Conservation (phyloP, 2,113 vertebrate genomes). For the Sigmodon hispidus region DNA sequence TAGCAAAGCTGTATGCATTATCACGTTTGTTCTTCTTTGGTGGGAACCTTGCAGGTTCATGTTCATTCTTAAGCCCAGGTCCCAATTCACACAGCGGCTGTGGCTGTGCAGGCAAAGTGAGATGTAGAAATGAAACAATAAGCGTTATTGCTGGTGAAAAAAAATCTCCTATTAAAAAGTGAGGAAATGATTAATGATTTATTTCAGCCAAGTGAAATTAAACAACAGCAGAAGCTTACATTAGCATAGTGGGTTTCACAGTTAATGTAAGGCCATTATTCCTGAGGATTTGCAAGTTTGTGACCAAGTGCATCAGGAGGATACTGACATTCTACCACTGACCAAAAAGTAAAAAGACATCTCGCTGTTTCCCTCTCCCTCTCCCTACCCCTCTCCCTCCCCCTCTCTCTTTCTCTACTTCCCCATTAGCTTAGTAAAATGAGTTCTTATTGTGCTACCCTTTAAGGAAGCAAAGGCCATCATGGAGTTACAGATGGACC, state of each 20-base stretch:
- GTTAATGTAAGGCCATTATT: slow-evolving; percentile 25
- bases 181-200: slow-evolving; percentile 64
- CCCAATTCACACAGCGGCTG: not conserved
- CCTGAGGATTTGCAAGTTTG: not conserved
- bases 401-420: not conserved
- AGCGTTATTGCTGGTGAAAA: slow-evolving; percentile 30
- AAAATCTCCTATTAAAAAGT: slow-evolving; percentile 32
- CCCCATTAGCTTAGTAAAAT: not conserved
- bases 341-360: not conserved
- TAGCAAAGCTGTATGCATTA: slow-evolving; percentile 26
- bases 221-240: slow-evolving; percentile 58
- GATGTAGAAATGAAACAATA: slow-evolving; percentile 63
- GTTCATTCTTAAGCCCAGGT: slow-evolving; percentile 48
- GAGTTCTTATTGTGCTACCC: not conserved
- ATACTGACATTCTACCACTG: not conserved
- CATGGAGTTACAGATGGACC: not conserved
- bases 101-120: slow-evolving; percentile 57
- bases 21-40: not conserved
- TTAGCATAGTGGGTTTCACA: slow-evolving; percentile 23
- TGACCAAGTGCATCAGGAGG: not conserved
- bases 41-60: slow-evolving; percentile 46
- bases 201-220: slow-evolving; percentile 64
- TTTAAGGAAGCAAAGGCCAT: not conserved
- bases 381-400: not conserved
- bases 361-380: not conserved